Evolutionary conservation across 2,888 invertebrate genomes (phyloP).

Genomic region (Pogonocherus hispidulus): DNA sequence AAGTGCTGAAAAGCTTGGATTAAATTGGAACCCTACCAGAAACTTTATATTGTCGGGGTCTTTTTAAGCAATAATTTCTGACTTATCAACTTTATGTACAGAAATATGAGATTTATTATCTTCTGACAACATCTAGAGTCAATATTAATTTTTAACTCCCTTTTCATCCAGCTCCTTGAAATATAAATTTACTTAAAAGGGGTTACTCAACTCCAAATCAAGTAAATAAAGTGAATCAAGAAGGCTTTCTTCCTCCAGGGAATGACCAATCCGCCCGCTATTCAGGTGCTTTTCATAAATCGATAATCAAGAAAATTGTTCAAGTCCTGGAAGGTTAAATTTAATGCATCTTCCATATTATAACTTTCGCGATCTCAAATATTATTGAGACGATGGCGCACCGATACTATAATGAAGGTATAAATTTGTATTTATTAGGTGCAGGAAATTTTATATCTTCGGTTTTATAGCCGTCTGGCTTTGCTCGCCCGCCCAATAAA

Average conservation of each 20-base stretch:
- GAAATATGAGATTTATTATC: not conserved
- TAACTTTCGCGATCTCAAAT: not conserved
- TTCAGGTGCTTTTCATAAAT: slow-evolving; percentile 12
- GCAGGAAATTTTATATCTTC: too few species aligned
- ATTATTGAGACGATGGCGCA: not conserved
- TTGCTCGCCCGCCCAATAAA: too few species aligned
- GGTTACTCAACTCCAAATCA: slow-evolving; percentile 13
- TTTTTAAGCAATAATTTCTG: not conserved
- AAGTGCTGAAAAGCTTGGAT: slow-evolving; percentile 1
- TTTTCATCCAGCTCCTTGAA: not conserved
- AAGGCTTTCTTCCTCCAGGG: not conserved
- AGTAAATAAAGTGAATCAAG: slow-evolving; percentile 21
- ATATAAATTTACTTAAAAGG: slow-evolving; percentile 4
- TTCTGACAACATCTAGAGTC: not conserved
- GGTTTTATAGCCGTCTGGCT: too few species aligned
- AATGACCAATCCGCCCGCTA: slow-evolving; percentile 1
- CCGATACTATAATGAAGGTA: not conserved
- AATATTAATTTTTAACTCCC: slow-evolving; percentile 10
- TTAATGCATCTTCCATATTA: slow-evolving; percentile 17
- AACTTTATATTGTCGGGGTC: not conserved
- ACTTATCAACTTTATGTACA: not conserved
- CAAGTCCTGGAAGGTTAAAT: not conserved
- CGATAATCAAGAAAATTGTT: slow-evolving; percentile 18
- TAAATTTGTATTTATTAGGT: slow-evolving; percentile 14
- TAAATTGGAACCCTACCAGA: slow-evolving; percentile 18